Conservation (phyloP, 2,797 vertebrate genomes). For the Harpagifer antarcticus region DNA sequence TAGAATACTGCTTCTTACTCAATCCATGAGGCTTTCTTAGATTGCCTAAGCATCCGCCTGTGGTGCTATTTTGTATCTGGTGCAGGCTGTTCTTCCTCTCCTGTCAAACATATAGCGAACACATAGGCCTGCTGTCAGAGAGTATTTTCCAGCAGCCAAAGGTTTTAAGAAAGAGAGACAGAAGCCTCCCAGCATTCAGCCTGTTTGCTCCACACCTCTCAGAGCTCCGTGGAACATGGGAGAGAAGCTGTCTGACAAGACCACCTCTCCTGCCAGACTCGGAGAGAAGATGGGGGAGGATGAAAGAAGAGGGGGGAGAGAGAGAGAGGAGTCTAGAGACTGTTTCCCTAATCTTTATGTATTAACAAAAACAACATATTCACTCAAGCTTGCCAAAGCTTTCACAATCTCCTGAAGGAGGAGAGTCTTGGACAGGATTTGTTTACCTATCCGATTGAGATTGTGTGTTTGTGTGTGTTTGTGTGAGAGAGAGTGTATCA, state of each 20-base stretch:
- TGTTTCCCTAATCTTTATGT: constrained; percentile 85
- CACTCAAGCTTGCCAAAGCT: constrained; percentile 81
- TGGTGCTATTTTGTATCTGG: constrained; percentile 78
- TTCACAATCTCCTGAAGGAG: constrained; percentile 78
- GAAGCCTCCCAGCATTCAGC: constrained; percentile 77
- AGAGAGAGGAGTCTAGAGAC: constrained; percentile 71
- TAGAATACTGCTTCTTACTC: constrained; percentile 73
- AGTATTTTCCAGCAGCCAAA: constrained; percentile 78
- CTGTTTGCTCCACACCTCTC: constrained; percentile 77
- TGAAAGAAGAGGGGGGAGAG: constrained; percentile 62
- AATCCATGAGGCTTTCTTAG: constrained; percentile 65
- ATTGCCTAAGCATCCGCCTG: constrained; percentile 73
- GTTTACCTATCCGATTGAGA: constrained; percentile 75
- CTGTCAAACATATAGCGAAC: constrained; percentile 80
- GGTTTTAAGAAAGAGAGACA: constrained; percentile 80
- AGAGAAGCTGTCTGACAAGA: constrained; percentile 82
- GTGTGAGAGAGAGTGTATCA: constrained; percentile 29
- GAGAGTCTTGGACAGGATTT: constrained; percentile 78
- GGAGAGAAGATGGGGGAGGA: constrained; percentile 69
- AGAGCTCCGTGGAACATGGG: constrained; percentile 71
- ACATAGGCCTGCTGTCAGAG: constrained; percentile 80
- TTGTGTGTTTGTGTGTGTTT: constrained; percentile 15
- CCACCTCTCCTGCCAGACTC: constrained; percentile 82
- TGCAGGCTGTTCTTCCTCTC: constrained; percentile 74
- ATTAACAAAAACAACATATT: constrained; percentile 86